Percentiles rank a stretch among this genome's conserved stretches.
These are phyloP conservation scores for Ochlodes sylvanus DNA, from an alignment of 2,888 invertebrate species.

Conservation along the genomic window DNA sequence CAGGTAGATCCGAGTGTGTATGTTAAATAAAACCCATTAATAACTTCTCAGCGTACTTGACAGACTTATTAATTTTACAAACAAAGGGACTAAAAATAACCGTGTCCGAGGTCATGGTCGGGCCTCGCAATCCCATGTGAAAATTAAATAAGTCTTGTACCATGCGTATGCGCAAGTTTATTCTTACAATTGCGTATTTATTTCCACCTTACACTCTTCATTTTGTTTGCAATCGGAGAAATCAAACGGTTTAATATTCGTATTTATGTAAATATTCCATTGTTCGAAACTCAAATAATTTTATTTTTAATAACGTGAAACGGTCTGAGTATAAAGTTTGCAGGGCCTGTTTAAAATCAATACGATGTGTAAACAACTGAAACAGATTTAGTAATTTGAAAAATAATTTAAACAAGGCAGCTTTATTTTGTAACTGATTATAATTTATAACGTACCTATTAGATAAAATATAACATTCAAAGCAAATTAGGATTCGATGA, in stretches of 20 bases:
- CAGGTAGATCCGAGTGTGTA: constrained; percentile 11
- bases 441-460: too few species aligned
- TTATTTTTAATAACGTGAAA: constrained; percentile 20
- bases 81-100: constrained; percentile 44
- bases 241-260: constrained; percentile 28
- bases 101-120: constrained; percentile 44
- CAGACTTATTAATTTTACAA: constrained; percentile 39
- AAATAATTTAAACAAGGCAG: too few species aligned
- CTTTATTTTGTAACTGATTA: too few species aligned
- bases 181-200: constrained; percentile 18
- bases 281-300: constrained; percentile 19
- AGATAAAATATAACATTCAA: too few species aligned
- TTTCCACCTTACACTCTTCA: constrained; percentile 16
- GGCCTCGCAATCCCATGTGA: constrained; percentile 41
- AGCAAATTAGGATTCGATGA: too few species aligned
- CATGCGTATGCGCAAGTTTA: constrained; percentile 22
- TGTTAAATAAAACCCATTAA: constrained; percentile 36
- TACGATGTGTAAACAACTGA: background rate
- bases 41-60: constrained; percentile 33
- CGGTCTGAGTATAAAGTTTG: background rate
- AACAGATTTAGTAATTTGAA: too few species aligned
- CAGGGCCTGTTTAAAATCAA: background rate
- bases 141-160: constrained; percentile 37
- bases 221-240: constrained; percentile 35
- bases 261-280: constrained; percentile 37